Conservation (phyloP, 2,797 vertebrate species). For the Macroramphosus scolopax region DNA sequence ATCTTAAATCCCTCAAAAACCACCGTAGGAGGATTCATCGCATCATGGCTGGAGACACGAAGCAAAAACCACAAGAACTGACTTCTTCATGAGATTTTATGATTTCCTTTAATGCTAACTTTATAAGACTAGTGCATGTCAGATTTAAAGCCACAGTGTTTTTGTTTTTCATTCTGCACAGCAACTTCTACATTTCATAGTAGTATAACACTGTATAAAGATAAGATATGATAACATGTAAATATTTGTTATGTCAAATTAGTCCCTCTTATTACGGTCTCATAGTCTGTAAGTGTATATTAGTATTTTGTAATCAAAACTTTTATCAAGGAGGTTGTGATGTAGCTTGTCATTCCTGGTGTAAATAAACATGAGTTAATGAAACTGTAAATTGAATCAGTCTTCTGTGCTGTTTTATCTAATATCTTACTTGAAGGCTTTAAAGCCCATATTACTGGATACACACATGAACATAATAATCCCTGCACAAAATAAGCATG, state of each 20-base stretch:
- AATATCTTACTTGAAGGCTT: neutral
- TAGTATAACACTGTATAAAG: conserved; percentile 15
- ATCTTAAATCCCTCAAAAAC: conserved; percentile 74
- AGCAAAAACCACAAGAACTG: conserved; percentile 33
- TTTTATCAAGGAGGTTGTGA: conserved; percentile 39
- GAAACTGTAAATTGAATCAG: conserved; percentile 9
- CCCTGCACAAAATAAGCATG: no score
- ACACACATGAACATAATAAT: no score
- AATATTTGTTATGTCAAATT: conserved; percentile 20
- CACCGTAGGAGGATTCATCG: conserved; percentile 77
- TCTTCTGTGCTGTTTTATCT: conserved; percentile 1
- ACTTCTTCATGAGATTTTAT: conserved; percentile 17
- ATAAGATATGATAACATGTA: conserved; percentile 18
- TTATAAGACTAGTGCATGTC: no score
- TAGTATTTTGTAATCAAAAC: conserved; percentile 38
- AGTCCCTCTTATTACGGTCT: conserved; percentile 19
- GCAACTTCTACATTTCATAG: conserved; percentile 10
- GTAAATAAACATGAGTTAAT: conserved; percentile 59
- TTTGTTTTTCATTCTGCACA: conserved; percentile 7
- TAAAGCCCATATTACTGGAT: no score
- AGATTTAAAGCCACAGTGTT: conserved; percentile 10
- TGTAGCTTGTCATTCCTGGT: conserved; percentile 53
- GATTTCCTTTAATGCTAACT: no score
- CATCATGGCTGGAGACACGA: conserved; percentile 61
- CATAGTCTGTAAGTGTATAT: conserved; percentile 45